phyloP scores from a whole-genome alignment of 1,140 invertebrate species.

The Papilio xuthus region DNA sequence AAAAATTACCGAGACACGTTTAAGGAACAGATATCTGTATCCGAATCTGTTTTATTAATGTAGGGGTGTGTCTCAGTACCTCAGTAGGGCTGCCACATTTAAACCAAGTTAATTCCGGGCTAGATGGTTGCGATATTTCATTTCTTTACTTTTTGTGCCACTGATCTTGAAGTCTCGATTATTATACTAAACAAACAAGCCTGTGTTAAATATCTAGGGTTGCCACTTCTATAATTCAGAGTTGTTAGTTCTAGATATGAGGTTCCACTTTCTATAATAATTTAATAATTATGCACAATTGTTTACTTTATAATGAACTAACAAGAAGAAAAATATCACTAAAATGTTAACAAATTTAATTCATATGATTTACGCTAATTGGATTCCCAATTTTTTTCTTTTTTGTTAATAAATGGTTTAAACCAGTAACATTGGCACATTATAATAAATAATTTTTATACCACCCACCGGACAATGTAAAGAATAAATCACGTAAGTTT shows the following conservation, averaged over 20 bases:
- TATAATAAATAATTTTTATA: slow-evolving; percentile 1
- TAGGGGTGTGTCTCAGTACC: slow-evolving; percentile 25
- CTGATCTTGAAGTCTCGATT: background rate
- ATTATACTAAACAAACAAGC: background rate
- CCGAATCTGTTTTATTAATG: slow-evolving; percentile 47
- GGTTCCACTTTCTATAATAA: background rate
- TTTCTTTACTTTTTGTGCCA: background rate
- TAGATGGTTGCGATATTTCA: background rate
- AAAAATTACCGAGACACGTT: slow-evolving; percentile 51
- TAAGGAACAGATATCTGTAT: slow-evolving; percentile 39
- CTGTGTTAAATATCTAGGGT: background rate
- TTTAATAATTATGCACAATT: background rate
- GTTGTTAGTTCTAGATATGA: background rate
- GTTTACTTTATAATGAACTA: background rate
- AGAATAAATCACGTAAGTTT: slow-evolving; percentile 6
- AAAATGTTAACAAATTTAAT: too few relatives aligned
- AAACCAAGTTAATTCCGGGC: background rate
- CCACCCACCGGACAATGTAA: slow-evolving; percentile 6
- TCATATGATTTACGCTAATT: background rate
- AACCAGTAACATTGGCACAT: background rate
- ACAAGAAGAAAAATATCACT: too few relatives aligned
- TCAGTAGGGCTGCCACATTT: slow-evolving; percentile 17
- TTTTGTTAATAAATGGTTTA: background rate
- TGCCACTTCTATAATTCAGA: background rate
- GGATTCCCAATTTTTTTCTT: background rate